These are phyloP conservation scores for Gari tellinella DNA, from an alignment of 2,888 invertebrate genomes.

Conservation along the genomic window DNA sequence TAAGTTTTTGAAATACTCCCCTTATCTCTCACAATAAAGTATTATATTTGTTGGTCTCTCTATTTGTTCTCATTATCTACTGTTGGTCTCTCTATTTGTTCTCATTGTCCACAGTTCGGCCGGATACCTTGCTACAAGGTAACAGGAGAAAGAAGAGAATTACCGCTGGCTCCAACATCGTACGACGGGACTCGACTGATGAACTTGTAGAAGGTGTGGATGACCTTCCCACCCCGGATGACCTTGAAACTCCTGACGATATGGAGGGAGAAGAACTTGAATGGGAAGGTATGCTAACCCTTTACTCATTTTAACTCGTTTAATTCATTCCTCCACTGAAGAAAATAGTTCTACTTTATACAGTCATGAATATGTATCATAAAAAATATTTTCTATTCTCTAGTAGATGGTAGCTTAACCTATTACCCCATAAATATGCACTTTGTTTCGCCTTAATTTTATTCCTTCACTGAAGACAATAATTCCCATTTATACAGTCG, in stretches of 20 bases:
- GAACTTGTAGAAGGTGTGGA: conserved; percentile 66
- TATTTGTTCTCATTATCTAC: no score
- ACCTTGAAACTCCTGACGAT: conserved; percentile 69
- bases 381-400: no score
- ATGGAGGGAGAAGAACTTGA: conserved; percentile 75
- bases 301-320: not conserved
- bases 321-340: no score
- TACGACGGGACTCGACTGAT: conserved; percentile 63
- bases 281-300: conserved; percentile 75
- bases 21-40: no score
- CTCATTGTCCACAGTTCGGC: conserved; percentile 36
- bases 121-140: conserved; percentile 44
- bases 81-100: no score
- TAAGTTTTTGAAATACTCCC: no score
- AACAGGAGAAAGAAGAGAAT: conserved; percentile 63
- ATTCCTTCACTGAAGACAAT: not conserved
- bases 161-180: conserved; percentile 60
- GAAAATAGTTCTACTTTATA: no score
- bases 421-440: no score
- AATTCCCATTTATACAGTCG: no score
- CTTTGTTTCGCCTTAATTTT: not conserved
- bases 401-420: no score
- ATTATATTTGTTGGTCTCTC: no score
- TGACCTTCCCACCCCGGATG: conserved; percentile 68
- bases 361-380: no score